Base-by-base conservation (phyloP, 1,140 invertebrate genomes). In the Drosophila melanogaster region DNA sequence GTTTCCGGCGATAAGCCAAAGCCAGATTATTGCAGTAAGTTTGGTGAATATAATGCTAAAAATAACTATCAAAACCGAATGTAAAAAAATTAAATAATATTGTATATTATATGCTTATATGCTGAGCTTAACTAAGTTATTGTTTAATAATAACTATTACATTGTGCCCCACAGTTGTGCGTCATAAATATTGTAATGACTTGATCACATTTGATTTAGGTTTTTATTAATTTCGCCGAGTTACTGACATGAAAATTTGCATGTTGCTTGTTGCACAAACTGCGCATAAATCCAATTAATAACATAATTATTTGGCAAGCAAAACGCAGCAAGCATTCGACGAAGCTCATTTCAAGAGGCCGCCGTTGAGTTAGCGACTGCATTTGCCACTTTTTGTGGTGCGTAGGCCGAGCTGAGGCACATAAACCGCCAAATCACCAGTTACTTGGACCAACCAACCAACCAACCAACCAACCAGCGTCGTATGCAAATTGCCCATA, bases 281-380 rank as follows among this genome's bases (percentile, higher is more conserved):
- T 76, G 81, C 61, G 65, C 81, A 86, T 79, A 86, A 86, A 86
- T 87, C 83, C 84, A 86, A 86, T 87, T 86, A 86, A 86, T 86
- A 86, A 87, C 83, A 86, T 86, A 87, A 86, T 86, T 86, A 86
- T 86, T 76, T 83, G 72, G 58, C 44, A 77, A 67, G 73, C 73
- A 59, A 50, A 69, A 46, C 66, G 47, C 49, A 69, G 43, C 64
- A 24, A 73, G 62, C 66, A 86, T 81, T 81, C 69, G 62, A 40
- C 69, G 62, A 40, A 62, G 72, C 64, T 79, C 69, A 87, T 83
- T 86, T 86, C 61, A 76, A 87, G 77, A 77, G 62, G 69, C 64
- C 60, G 57, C 58, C 57, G 59, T 47, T 67, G 40, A 73, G 55
- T 30, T 72, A 33, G 17, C 47, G 24, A 37, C 35, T 49, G 26